These are phyloP conservation scores for Atherinomorus stipes DNA, from an alignment of 2,113 vertebrate species.

Conservation along the genomic window DNA sequence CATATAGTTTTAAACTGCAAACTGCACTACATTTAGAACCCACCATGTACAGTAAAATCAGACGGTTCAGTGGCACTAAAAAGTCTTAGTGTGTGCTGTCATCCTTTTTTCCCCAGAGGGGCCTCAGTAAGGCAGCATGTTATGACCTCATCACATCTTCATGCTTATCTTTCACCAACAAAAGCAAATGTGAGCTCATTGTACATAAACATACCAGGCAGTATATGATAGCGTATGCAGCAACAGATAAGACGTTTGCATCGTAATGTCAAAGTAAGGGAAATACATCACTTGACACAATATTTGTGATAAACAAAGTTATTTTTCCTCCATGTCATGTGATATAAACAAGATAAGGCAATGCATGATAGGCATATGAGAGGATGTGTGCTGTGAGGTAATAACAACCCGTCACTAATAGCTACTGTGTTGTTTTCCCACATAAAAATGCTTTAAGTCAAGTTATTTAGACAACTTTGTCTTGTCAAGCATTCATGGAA, in stretches of 20 bases:
- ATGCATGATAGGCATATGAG: slow-evolving; percentile 25
- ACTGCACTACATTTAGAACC: slow-evolving; percentile 43
- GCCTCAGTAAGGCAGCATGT: slow-evolving; percentile 13
- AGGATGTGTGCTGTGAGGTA: neutral
- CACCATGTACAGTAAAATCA: slow-evolving; percentile 38
- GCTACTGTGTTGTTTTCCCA: neutral
- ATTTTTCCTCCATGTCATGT: slow-evolving; percentile 15
- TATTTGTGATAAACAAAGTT: slow-evolving; percentile 12
- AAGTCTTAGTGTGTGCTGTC: slow-evolving; percentile 8
- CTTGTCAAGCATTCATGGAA: slow-evolving; percentile 4
- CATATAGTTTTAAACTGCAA: slow-evolving; percentile 41
- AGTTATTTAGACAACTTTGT: slow-evolving; percentile 5
- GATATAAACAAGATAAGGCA: slow-evolving; percentile 31
- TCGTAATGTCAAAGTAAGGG: slow-evolving; percentile 32
- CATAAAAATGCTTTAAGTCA: slow-evolving; percentile 15
- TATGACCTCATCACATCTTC: slow-evolving; percentile 29
- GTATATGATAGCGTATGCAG: slow-evolving; percentile 17
- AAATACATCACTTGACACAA: slow-evolving; percentile 35
- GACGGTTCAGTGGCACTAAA: slow-evolving; percentile 13
- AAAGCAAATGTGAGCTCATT: slow-evolving; percentile 34
- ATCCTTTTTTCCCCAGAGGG: slow-evolving; percentile 17
- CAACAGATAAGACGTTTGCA: slow-evolving; percentile 20
- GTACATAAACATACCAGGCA: slow-evolving; percentile 6
- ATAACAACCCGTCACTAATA: slow-evolving; percentile 2
- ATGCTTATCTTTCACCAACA: slow-evolving; percentile 35